A percentile compares a stretch with the other conserved stretches of the same genome.
Conservation (phyloP, 2,113 vertebrate genomes). For the Arizona elegans region DNA sequence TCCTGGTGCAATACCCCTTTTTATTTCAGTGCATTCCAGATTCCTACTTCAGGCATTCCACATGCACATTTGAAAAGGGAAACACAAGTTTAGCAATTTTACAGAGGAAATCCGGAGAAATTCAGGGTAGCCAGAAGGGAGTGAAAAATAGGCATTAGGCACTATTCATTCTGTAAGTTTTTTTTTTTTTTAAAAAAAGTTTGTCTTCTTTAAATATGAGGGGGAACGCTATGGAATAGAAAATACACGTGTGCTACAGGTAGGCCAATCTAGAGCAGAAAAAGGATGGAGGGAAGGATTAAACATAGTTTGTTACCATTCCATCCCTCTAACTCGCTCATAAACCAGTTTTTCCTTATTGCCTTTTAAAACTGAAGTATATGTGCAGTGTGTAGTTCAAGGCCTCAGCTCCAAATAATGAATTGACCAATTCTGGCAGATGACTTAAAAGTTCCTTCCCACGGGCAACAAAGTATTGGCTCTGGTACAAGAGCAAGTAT, state of each 20-base stretch:
- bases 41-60: background rate
- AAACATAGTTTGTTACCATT: background rate
- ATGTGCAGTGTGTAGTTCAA: background rate
- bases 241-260: background rate
- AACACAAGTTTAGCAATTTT: background rate
- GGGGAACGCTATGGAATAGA: background rate
- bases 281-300: background rate
- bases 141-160: background rate
- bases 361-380: background rate
- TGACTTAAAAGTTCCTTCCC: background rate
- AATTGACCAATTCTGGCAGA: background rate
- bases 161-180: background rate
- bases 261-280: background rate
- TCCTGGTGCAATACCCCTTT: background rate
- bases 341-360: background rate
- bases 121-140: background rate
- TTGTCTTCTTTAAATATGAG: background rate
- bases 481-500: background rate
- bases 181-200: background rate
- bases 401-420: background rate
- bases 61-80: background rate
- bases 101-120: background rate
- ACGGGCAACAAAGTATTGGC: background rate
- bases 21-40: background rate
- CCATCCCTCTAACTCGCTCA: background rate